These are phyloP conservation scores for Polydrusus pterygomalis DNA, from an alignment of 2,888 invertebrate species.

Conservation along the genomic window DNA sequence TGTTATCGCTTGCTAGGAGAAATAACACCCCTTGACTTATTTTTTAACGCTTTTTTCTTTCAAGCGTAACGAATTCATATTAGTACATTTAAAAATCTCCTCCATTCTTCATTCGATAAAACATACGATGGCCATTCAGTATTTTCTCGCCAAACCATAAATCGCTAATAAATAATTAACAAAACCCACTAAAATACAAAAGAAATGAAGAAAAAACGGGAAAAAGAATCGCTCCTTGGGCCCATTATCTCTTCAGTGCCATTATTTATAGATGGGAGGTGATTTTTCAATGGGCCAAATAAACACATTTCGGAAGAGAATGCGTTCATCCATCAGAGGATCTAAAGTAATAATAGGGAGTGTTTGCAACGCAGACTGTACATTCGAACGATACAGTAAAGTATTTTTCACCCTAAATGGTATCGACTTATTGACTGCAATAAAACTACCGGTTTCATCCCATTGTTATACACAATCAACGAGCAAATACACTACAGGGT, in stretches of 20 bases:
- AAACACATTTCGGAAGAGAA: constrained; percentile 67
- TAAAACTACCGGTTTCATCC: too few relatives aligned
- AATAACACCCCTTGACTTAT: too few relatives aligned
- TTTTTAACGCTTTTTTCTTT: too few relatives aligned
- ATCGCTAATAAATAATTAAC: constrained; percentile 49
- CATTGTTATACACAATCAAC: too few relatives aligned
- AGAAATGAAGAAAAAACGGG: constrained; percentile 25
- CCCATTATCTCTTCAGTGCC: constrained; percentile 49
- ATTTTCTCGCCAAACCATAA: constrained; percentile 30
- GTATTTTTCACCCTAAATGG: too few relatives aligned
- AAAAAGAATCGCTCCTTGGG: constrained; percentile 34
- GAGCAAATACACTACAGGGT: too few relatives aligned
- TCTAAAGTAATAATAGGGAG: constrained; percentile 55
- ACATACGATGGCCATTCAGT: not conserved
- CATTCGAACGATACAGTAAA: not conserved
- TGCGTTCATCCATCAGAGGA: constrained; percentile 68
- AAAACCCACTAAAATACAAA: constrained; percentile 31
- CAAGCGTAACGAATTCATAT: too few relatives aligned
- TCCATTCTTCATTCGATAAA: not conserved
- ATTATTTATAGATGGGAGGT: constrained; percentile 57
- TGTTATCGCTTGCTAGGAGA: too few relatives aligned
- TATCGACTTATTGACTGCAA: too few relatives aligned
- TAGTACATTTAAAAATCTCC: not conserved
- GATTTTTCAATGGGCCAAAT: constrained; percentile 69
- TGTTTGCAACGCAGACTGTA: constrained; percentile 12